These are phyloP conservation scores for Holotrichia oblita DNA, from an alignment of 1,140 invertebrate genomes.

Conservation along the genomic window DNA sequence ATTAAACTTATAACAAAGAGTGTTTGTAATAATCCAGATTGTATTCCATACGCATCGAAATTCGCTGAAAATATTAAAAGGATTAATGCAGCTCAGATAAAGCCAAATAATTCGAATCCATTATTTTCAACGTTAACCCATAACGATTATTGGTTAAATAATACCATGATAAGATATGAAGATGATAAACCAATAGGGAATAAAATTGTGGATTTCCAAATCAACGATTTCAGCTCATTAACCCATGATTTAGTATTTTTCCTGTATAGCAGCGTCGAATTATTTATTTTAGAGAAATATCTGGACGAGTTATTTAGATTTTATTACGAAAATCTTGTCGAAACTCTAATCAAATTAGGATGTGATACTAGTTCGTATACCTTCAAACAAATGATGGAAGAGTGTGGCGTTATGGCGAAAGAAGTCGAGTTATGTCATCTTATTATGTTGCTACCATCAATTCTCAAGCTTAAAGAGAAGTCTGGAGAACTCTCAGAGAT, in stretches of 20 bases:
- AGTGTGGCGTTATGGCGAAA: not conserved
- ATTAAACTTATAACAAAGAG: not conserved
- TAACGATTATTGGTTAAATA: constrained; percentile 70
- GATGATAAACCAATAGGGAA: constrained; percentile 58
- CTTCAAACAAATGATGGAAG: constrained; percentile 6
- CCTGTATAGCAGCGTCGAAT: constrained; percentile 63
- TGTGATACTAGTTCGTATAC: constrained; percentile 37
- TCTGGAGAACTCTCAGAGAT: not conserved
- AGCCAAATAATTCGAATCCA: constrained; percentile 46
- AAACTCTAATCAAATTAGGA: constrained; percentile 50
- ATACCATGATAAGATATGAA: constrained; percentile 65
- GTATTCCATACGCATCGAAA: not conserved
- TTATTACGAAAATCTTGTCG: constrained; percentile 64
- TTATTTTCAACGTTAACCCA: constrained; percentile 66
- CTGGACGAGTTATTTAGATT: constrained; percentile 61
- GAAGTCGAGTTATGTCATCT: constrained; percentile 9
- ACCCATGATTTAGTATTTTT: constrained; percentile 67
- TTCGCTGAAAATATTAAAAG: not conserved
- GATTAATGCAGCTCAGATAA: not conserved
- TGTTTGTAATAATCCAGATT: not conserved
- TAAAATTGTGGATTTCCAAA: constrained; percentile 72
- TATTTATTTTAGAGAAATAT: constrained; percentile 56
- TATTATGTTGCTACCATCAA: not conserved
- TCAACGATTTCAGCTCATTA: constrained; percentile 63
- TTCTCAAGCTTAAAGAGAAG: constrained; percentile 16